Evolutionary conservation across 2,797 vertebrate species (phyloP).

Genomic region (Smutsia temminckii): DNA sequence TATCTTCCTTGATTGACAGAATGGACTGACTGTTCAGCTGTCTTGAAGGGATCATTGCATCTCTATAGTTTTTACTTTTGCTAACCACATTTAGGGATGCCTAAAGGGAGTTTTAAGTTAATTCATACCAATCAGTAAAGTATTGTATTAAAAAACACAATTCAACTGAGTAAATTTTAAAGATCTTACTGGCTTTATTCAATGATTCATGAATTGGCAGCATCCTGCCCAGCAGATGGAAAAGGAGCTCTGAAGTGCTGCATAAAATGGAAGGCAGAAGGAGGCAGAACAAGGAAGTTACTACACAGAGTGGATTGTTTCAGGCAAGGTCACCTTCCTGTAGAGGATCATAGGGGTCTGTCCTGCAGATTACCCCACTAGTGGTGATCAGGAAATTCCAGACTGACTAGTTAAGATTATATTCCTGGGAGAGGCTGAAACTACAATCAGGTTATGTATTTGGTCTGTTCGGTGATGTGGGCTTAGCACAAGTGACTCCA

Average conservation of each 20-base stretch:
- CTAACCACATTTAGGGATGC: neutral
- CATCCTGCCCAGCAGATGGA: neutral
- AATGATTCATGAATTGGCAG: neutral
- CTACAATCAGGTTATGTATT: too few relatives aligned
- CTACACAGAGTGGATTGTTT: neutral
- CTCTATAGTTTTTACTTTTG: neutral
- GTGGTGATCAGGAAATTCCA: neutral
- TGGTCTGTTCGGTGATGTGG: neutral
- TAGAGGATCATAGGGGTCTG: neutral
- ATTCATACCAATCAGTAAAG: slow-evolving; percentile 15
- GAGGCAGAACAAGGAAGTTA: neutral
- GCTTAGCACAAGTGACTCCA: neutral
- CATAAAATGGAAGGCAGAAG: neutral
- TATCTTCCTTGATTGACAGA: neutral
- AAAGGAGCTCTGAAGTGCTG: neutral
- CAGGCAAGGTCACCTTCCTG: neutral
- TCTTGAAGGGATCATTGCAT: neutral
- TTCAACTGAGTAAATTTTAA: neutral
- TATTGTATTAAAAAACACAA: neutral
- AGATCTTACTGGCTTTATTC: neutral
- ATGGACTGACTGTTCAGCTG: neutral
- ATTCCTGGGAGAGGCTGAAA: neutral
- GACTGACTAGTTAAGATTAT: neutral
- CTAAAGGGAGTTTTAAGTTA: neutral
- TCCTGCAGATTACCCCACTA: neutral